phyloP scores from a whole-genome alignment of 2,113 vertebrate genomes.

The Pleuronectes platessa region DNA sequence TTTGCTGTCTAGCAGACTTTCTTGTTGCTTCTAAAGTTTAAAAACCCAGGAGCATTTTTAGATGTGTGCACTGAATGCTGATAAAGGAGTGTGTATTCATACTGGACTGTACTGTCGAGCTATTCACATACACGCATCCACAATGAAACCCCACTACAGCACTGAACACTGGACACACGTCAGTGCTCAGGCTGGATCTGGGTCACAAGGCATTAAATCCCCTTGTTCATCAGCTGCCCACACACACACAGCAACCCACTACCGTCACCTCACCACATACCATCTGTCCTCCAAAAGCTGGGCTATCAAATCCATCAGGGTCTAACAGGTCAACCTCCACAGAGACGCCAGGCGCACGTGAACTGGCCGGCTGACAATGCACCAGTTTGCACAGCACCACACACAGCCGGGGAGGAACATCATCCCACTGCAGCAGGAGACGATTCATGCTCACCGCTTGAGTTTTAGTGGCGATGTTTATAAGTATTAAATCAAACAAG shows the following conservation, averaged over 20 bases:
- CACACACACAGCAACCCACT: slow-evolving; percentile 17
- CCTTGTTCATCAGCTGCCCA: slow-evolving; percentile 69
- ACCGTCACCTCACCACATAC: slow-evolving; percentile 68
- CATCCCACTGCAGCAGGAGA: background rate
- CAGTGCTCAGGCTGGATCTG: slow-evolving; percentile 62
- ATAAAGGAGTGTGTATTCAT: slow-evolving; percentile 17
- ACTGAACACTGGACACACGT: slow-evolving; percentile 49
- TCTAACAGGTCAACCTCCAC: slow-evolving; percentile 62
- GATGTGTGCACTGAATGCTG: slow-evolving; percentile 14
- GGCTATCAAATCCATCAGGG: slow-evolving; percentile 76
- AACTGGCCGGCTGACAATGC: slow-evolving; percentile 55
- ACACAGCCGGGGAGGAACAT: no score
- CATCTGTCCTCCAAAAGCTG: slow-evolving; percentile 80
- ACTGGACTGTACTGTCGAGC: background rate
- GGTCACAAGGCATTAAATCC: slow-evolving; percentile 79
- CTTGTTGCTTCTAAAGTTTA: background rate
- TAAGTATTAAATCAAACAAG: background rate
- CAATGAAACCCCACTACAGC: slow-evolving; percentile 4
- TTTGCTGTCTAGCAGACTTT: slow-evolving; percentile 26
- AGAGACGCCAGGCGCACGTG: slow-evolving; percentile 56
- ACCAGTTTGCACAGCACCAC: background rate
- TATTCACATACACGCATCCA: background rate
- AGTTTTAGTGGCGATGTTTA: background rate
- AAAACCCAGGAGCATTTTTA: slow-evolving; percentile 5
- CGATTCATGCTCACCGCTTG: background rate